These are phyloP conservation scores for Kuschelorhynchus macadamiae DNA, from an alignment of 2,888 invertebrate species.

Conservation along the genomic window DNA sequence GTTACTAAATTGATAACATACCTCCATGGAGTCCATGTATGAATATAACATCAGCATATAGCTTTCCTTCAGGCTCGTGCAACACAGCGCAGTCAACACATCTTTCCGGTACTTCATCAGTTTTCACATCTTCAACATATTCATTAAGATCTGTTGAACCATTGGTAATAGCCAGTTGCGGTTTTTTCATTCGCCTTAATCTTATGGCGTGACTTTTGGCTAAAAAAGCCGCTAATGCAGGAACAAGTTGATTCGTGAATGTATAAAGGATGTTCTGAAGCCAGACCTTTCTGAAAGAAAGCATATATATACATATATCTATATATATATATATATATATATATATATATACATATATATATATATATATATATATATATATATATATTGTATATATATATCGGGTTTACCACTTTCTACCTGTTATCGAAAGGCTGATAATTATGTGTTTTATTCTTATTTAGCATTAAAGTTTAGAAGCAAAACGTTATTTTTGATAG, in stretches of 20 bases:
- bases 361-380: too few relatives aligned
- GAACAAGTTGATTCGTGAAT: slow-evolving; percentile 61
- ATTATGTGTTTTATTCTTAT: too few relatives aligned
- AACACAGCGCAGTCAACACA: slow-evolving; percentile 66
- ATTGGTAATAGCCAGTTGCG: slow-evolving; percentile 13
- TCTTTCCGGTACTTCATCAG: slow-evolving; percentile 59
- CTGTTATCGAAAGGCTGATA: too few relatives aligned
- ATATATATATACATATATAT: too few relatives aligned
- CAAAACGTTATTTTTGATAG: too few relatives aligned
- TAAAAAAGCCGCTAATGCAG: slow-evolving; percentile 64
- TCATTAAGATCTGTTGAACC: slow-evolving; percentile 3
- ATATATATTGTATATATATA: too few relatives aligned
- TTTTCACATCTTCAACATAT: not conserved
- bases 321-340: too few relatives aligned
- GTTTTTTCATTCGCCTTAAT: slow-evolving; percentile 1
- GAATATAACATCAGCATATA: slow-evolving; percentile 81
- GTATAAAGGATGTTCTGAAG: slow-evolving; percentile 51
- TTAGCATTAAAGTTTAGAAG: too few relatives aligned
- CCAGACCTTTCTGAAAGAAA: slow-evolving; percentile 64
- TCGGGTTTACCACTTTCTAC: too few relatives aligned
- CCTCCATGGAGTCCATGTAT: slow-evolving; percentile 88
- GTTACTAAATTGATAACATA: too few relatives aligned
- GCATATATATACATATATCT: too few relatives aligned
- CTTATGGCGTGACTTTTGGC: slow-evolving; percentile 64
- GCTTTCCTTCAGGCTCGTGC: slow-evolving; percentile 60